Evolutionary conservation across 2,888 invertebrate genomes (phyloP), one percentile per base, ranked within the genome.

Genomic region (Stenolophus ochropezus): DNA sequence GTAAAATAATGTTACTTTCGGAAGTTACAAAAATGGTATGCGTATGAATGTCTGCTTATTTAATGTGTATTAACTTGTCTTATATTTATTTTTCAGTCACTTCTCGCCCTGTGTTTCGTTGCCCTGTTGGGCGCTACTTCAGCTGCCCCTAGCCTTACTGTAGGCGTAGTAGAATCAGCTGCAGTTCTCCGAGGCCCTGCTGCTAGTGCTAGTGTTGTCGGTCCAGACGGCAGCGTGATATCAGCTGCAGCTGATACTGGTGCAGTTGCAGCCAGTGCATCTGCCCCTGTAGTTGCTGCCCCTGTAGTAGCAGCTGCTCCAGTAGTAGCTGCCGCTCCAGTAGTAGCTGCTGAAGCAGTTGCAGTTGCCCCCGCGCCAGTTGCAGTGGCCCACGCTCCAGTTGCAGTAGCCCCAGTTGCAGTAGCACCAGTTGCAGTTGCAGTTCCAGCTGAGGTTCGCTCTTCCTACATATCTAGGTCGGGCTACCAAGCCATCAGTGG

Each of bases 221-320:
- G 88, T 71, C 88, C 88, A 21, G 88, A 91, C 90, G 78, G 88
- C 86, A 65, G 89, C 89, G 23, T 90, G 89, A 51, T 89, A 89
- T 11, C 89, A 89, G 23, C 90, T 89, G 61, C 89, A 89, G 75
- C 90, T 88, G 75, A 81, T 20, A 74, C 61, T 27, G 81, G 81
- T 14, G 81, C 61, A 1, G 82, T 85, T n/a, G 84, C 81, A 4
- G 84, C 84, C 33, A 83, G 85, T 42, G 4, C 33, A 4, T 84
- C 84, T 47, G 83, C 85, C 27, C 84, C 86, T 71, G 84, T 20
- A 83, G 80, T 11, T 8, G 84, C 86, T 8, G 74, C 84, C 16
- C 84, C 85, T 6, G 86, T 85, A 23, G 84, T 83, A 11, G 23
- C 77, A 8, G 83, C 83, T n/a, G 84, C 82, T 5, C 42, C 82